A percentile compares a stretch with the other conserved stretches of the same genome.
These are phyloP conservation scores for Dendronephthya gigantea DNA, from an alignment of 64 coral and sea anemone genomes.

Conservation along the genomic window DNA sequence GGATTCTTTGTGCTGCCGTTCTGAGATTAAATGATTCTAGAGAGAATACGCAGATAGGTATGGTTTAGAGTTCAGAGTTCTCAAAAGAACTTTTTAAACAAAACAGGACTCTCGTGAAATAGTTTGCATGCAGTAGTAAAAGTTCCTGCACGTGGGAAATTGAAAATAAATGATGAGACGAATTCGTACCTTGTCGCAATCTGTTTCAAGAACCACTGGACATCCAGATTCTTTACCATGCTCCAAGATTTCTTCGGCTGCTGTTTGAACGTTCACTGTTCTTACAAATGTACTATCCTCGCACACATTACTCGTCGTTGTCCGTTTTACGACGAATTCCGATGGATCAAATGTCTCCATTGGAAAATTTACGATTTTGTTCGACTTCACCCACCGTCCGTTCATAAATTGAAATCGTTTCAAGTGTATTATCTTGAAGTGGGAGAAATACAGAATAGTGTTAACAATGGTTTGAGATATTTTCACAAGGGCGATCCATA, in stretches of 20 bases:
- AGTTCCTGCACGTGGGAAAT: neutral
- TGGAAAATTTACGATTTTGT: slow-evolving; percentile 88
- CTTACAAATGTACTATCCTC: slow-evolving; percentile 28
- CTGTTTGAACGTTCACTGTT: slow-evolving; percentile 66
- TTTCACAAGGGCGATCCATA: too few species aligned
- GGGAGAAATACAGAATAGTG: neutral
- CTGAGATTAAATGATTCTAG: neutral
- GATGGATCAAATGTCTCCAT: slow-evolving; percentile 87
- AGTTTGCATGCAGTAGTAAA: neutral
- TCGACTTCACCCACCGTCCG: slow-evolving; percentile 94
- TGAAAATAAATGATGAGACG: neutral
- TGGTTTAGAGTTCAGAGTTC: too few species aligned
- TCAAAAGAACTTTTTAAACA: too few species aligned
- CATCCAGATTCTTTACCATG: neutral
- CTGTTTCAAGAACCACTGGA: neutral
- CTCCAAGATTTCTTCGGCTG: slow-evolving; percentile 27
- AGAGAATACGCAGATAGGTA: too few species aligned
- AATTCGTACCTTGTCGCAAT: neutral
- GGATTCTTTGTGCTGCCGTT: neutral
- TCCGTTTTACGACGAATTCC: slow-evolving; percentile 64
- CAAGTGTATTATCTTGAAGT: slow-evolving; percentile 68
- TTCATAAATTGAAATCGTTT: slow-evolving; percentile 97
- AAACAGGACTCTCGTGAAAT: too few species aligned
- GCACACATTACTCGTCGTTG: neutral
- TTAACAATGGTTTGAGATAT: too few species aligned